phyloP scores from a whole-genome alignment of 2,888 invertebrate species.

The Bugulina stolonifera region DNA sequence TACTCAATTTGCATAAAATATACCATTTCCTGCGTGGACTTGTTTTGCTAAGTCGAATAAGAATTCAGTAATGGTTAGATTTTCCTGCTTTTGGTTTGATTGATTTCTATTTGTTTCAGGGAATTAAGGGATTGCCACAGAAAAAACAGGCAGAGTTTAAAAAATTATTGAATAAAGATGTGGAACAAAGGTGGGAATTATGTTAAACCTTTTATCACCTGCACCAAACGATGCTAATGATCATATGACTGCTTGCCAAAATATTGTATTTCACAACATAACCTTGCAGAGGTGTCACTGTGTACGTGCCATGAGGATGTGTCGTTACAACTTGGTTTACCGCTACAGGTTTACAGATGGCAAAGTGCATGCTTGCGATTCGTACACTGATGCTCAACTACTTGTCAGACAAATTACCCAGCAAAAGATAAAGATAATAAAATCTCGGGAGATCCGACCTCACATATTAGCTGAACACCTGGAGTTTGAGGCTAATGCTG shows the following conservation, averaged over 20 bases:
- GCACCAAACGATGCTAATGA: no score
- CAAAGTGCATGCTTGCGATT: constrained; percentile 73
- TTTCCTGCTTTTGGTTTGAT: no score
- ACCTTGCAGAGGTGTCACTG: no score
- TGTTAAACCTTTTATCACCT: no score
- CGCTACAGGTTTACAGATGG: constrained; percentile 64
- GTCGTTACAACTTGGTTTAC: background rate
- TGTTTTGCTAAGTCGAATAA: no score
- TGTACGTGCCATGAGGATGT: no score
- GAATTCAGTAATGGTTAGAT: no score
- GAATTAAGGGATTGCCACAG: constrained; percentile 41
- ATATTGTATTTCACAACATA: no score
- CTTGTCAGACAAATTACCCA: constrained; percentile 70
- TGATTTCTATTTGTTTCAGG: constrained; percentile 37
- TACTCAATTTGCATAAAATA: no score
- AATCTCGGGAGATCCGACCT: constrained; percentile 72
- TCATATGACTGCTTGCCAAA: no score
- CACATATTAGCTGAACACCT: constrained; percentile 77
- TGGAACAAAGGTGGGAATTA: constrained; percentile 50
- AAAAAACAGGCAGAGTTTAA: constrained; percentile 48
- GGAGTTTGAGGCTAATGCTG: constrained; percentile 57
- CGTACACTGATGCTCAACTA: constrained; percentile 61
- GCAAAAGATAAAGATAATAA: constrained; percentile 71
- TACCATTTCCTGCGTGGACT: no score
- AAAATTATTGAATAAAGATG: constrained; percentile 43